phyloP scores from a whole-genome alignment of 37 sponge, comb jelly and placozoan genomes.

The Haliclona indistincta region DNA sequence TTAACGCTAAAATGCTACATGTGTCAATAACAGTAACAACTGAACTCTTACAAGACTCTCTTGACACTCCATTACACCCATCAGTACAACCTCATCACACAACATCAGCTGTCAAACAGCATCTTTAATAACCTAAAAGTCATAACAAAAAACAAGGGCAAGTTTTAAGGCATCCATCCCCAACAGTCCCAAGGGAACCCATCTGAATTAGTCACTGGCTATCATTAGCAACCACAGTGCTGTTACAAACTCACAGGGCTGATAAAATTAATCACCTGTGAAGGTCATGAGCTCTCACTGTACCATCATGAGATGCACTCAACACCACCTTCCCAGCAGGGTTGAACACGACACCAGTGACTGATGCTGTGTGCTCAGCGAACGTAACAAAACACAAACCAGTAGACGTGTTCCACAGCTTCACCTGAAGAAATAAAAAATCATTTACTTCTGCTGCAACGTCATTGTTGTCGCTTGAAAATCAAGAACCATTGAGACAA shows the following conservation, averaged over 20 bases:
- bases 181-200: not conserved
- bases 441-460: too few species aligned
- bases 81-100: too few species aligned
- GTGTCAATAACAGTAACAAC: too few species aligned
- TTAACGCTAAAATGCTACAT: too few species aligned
- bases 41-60: too few species aligned
- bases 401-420: constrained; percentile 89
- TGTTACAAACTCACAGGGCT: not conserved
- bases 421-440: constrained; percentile 72
- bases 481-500: too few species aligned
- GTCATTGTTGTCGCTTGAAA: too few species aligned
- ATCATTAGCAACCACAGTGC: not conserved
- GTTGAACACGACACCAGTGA: constrained; percentile 76
- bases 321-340: constrained; percentile 78
- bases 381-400: constrained; percentile 98
- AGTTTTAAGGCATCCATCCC: not conserved
- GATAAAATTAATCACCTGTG: constrained; percentile 61
- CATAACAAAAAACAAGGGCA: too few species aligned
- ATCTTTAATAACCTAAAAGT: too few species aligned
- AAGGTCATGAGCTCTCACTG: constrained; percentile 92
- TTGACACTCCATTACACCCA: too few species aligned
- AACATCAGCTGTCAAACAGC: too few species aligned
- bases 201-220: not conserved
- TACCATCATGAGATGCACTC: constrained; percentile 94
- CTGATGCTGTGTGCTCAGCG: constrained; percentile 86